Evolutionary conservation across 2,797 vertebrate genomes (phyloP), one percentile per base, ranked within the genome.

Genomic region (Gallinago stenura): DNA sequence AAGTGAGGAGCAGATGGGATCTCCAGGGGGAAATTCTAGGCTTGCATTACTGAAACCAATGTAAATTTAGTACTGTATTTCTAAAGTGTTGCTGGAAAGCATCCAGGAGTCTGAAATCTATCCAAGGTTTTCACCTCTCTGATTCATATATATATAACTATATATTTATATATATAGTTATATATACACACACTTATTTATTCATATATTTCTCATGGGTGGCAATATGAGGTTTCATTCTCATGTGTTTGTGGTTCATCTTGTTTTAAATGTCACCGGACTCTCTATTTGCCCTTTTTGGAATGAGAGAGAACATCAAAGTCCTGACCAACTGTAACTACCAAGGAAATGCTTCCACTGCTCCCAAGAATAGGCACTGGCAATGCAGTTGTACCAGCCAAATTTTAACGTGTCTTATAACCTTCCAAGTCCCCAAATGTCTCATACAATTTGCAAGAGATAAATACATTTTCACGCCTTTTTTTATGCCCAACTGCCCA

Each of bases 1-100:
- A 95, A 97, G 95, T 87, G 82, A 94, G 83, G 66, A 97, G 85
- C 81, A 96, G 96, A 97, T 97, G 95, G 97, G 95, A 94, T 97
- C 96, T 96, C 94, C 37, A 89, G 95, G 82, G 93, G 95, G 71
- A 65, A 89, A 95, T 94, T 86, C 82, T 87, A 90, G 86, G 57
- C 90, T 93, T 87, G 72, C 62, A 78, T 85, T 92, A 77, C 91
- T 90, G 90, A 97, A 95, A 89, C 87, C 88, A 56, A 48, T 84
- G 75, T 91, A 97, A 94, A 97, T 98, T 97, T 95, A 95, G 86
- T 39, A 65, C 64, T 46, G 53, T 69, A 62, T 96, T 97, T 97
- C 95, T 77, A 93, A 97, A 90, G 30, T 69, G 82, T 53, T 95
- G 58, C 69, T 88, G 92, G 93, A 84, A 90, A 93, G 75, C 58